These are phyloP conservation scores for Pseudocheirus occidentalis DNA, from an alignment of 2,797 vertebrate species.

Conservation along the genomic window DNA sequence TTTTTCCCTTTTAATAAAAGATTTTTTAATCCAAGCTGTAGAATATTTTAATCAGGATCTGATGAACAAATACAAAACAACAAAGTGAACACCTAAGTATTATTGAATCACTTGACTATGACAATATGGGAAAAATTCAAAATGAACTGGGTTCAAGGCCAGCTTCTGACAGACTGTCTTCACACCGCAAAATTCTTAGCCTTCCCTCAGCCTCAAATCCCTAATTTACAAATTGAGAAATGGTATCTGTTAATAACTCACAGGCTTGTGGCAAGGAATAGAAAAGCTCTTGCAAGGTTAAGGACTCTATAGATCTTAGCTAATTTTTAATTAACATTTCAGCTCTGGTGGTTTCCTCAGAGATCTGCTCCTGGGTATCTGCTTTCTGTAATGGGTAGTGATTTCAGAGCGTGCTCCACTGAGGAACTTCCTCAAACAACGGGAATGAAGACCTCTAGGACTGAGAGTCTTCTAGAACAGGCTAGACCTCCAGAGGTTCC, in stretches of 20 bases:
- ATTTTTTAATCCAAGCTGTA: background rate
- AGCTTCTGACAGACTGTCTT: too few relatives aligned
- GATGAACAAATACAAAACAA: background rate
- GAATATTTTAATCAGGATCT: constrained; percentile 39
- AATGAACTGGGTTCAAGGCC: background rate
- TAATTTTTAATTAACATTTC: background rate
- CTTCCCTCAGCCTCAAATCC: too few relatives aligned
- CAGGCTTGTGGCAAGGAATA: background rate
- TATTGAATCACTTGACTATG: background rate
- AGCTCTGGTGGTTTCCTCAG: too few relatives aligned
- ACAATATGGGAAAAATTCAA: constrained; percentile 1
- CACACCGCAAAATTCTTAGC: too few relatives aligned
- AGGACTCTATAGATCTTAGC: background rate
- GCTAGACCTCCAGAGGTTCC: too few relatives aligned
- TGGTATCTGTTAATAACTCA: too few relatives aligned
- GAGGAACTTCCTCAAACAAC: background rate
- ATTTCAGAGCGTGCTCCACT: too few relatives aligned
- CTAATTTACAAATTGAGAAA: background rate
- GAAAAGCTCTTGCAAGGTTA: background rate
- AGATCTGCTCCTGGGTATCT: background rate
- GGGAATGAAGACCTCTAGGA: background rate
- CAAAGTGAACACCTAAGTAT: background rate
- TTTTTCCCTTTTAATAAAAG: background rate
- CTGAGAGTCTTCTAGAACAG: rapidly evolving
- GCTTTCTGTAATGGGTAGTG: background rate